Evolutionary conservation across 2,797 vertebrate species (phyloP), one percentile per base, ranked within the genome.

Genomic region (Darevskia nairensis): DNA sequence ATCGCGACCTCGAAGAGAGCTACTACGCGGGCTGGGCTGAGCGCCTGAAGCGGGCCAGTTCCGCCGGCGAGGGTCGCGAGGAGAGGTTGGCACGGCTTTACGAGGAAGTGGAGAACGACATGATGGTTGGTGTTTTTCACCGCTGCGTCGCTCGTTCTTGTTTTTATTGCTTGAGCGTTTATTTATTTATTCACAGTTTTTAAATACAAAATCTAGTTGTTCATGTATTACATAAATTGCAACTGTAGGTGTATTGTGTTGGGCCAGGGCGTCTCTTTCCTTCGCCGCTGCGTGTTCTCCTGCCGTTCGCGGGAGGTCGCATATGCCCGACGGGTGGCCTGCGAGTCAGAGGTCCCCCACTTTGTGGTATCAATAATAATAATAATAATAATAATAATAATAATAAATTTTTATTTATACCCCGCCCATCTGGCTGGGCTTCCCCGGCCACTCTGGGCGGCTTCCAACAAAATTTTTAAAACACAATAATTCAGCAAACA

Each of bases 81-180:
- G 98, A 98, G 90, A 94, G 96, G 10, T 94, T 99, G 93, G 98
- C 98, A 10, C 97, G 95, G 3, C 89, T 97, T 11, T 99, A 99
- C 0, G 98, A 98, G 13, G 97, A 98, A 90, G 98, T 99, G 10
- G 98, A 99, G 90, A 98, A 97, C 2, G 96, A 98, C 92, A 98
- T 99, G 98, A 97, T 97, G 98, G 98, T 99, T 92, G 0, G 88
- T 81, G 86, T 32, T 13, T 2, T 0, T 19, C 17, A 68, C 66
- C 23, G 1, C 17, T 17, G 19, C 23, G 59, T 19, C 2, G 55
- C 17, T 59, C 13, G 3, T 59, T 13, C 7, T 59, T 74, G 11
- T 35, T 25, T n/a, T 29, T 23, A 29, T 11, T 71, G 69, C 3
- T 13, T 71, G 29, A 11, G 46, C 2, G 10, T 46, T 46, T 46